Percentiles rank a stretch among this genome's conserved stretches.
These are phyloP conservation scores for Apostichopus leukothele DNA, from an alignment of 53 echinoderm and acorn worm species.

Conservation along the genomic window DNA sequence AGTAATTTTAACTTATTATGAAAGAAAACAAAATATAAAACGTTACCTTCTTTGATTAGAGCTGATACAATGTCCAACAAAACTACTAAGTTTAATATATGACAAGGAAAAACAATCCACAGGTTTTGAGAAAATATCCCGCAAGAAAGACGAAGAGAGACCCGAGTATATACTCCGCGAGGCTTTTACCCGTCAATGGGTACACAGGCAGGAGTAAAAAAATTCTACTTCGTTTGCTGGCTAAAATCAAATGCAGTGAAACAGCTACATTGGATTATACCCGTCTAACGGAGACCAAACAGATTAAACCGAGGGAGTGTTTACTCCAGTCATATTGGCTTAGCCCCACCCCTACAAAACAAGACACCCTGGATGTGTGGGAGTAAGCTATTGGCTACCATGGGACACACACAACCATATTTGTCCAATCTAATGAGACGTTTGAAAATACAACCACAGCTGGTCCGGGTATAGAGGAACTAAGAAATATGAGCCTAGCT, in stretches of 20 bases:
- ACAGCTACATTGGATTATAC: background rate
- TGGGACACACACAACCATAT: constrained; percentile 50
- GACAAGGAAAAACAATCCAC: background rate
- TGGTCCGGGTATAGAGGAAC: constrained; percentile 4
- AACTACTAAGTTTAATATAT: background rate
- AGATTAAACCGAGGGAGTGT: background rate
- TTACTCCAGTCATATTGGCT: background rate
- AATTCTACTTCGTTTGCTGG: background rate
- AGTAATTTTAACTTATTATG: background rate
- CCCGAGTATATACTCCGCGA: background rate
- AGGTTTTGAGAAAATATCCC: background rate
- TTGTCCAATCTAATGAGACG: constrained; percentile 40
- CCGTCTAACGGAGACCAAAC: background rate
- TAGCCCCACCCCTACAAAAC: constrained; percentile 47
- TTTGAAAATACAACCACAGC: constrained; percentile 21
- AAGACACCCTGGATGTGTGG: constrained; percentile 36
- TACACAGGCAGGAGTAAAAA: background rate
- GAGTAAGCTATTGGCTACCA: constrained; percentile 44
- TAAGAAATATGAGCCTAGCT: constrained; percentile 38
- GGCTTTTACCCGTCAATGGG: background rate
- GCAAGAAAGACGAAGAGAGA: background rate
- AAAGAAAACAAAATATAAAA: background rate
- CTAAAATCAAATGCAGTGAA: background rate
- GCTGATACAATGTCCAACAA: background rate
- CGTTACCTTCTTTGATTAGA: background rate